Conservation (phyloP, 2,888 invertebrate genomes). For the Parelbella ahira region DNA sequence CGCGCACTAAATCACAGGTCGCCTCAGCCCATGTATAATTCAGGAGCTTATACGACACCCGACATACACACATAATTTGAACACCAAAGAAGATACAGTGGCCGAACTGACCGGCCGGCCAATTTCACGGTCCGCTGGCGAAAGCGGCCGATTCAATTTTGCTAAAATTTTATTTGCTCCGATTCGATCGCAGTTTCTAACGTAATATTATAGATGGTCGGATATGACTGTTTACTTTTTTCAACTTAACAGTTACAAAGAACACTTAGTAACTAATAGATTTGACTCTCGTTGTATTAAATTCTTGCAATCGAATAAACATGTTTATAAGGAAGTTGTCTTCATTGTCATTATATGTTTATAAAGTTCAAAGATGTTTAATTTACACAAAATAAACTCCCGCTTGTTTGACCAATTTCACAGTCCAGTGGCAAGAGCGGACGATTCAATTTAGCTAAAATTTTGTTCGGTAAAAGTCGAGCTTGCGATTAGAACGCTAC, state of each 20-base stretch:
- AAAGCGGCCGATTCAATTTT: slow-evolving; percentile 75
- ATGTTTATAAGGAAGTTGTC: too few relatives aligned
- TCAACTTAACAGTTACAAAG: too few relatives aligned
- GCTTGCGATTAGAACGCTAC: slow-evolving; percentile 63
- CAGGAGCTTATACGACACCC: slow-evolving; percentile 61
- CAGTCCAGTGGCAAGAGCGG: slow-evolving; percentile 59
- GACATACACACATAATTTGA: slow-evolving; percentile 59
- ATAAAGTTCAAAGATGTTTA: too few relatives aligned
- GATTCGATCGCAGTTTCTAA: too few relatives aligned
- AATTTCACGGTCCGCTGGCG: slow-evolving; percentile 74
- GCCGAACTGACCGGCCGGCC: slow-evolving; percentile 55
- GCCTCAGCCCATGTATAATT: slow-evolving; percentile 67
- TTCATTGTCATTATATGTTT: too few relatives aligned
- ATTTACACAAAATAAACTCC: too few relatives aligned
- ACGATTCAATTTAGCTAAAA: slow-evolving; percentile 73
- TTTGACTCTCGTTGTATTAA: too few relatives aligned
- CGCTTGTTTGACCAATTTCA: slow-evolving; percentile 57
- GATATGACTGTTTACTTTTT: too few relatives aligned
- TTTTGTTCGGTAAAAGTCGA: slow-evolving; percentile 67
- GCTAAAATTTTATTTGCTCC: slow-evolving; percentile 77
- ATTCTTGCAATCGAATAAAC: too few relatives aligned
- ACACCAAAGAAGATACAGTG: slow-evolving; percentile 60
- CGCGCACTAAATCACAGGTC: slow-evolving; percentile 68
- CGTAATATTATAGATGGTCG: too few relatives aligned
- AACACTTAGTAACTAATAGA: slow-evolving; percentile 33